phyloP scores from a whole-genome alignment of 2,113 vertebrate species.

The Elgaria multicarinata region DNA sequence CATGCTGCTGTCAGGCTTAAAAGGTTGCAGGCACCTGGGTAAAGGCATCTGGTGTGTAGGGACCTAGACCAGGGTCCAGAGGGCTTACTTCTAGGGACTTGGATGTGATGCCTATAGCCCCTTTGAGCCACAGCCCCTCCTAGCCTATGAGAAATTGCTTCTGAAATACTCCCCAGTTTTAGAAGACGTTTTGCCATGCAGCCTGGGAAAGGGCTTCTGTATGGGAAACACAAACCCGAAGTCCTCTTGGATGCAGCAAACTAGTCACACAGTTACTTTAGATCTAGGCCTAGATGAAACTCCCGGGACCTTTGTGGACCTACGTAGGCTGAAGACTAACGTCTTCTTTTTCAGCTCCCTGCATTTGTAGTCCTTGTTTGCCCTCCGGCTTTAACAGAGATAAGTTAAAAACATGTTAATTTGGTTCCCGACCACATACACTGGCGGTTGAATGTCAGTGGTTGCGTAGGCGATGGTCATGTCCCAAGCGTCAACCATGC shows the following conservation, averaged over 20 bases:
- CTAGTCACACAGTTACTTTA: no score
- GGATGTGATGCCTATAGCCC: background rate
- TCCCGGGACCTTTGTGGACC: no score
- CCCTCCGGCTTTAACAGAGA: constrained; percentile 23
- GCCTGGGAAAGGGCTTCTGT: background rate
- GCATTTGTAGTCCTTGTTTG: background rate
- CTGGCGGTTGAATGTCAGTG: background rate
- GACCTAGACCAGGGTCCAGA: background rate
- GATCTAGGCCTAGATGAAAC: no score
- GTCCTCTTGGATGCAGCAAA: no score
- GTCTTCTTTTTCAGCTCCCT: background rate
- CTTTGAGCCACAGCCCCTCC: background rate
- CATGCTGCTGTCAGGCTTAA: background rate
- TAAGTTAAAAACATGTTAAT: constrained; percentile 52
- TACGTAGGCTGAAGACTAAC: fast-evolving
- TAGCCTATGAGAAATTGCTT: background rate
- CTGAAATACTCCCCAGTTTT: background rate
- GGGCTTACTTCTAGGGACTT: background rate
- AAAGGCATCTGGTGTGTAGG: background rate
- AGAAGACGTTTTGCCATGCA: background rate
- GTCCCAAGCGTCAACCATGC: constrained; percentile 49
- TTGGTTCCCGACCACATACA: constrained; percentile 35
- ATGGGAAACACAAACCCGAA: background rate
- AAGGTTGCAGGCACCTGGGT: background rate
- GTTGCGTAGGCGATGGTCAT: constrained; percentile 17